Percentiles rank a stretch among this genome's conserved stretches.
phyloP scores from a whole-genome alignment of 2,888 invertebrate species.

The Acronicta alni region DNA sequence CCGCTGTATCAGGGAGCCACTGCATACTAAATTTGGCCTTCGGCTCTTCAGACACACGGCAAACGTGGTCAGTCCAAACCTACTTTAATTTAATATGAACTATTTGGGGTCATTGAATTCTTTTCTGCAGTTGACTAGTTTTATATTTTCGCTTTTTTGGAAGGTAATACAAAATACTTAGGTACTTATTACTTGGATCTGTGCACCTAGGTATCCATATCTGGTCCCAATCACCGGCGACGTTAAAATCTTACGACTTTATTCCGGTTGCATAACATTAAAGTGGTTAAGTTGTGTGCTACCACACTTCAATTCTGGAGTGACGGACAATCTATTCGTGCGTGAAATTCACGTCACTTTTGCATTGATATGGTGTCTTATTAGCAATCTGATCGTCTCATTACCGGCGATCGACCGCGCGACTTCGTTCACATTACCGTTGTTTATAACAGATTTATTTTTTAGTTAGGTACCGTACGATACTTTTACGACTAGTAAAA shows the following conservation, averaged over 20 bases:
- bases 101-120: conserved; percentile 1
- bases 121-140: neutral
- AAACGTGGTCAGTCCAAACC: conserved; percentile 43
- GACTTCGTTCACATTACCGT: too few relatives aligned
- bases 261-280: conserved; percentile 4
- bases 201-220: too few relatives aligned
- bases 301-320: conserved; percentile 16
- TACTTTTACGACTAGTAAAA: too few relatives aligned
- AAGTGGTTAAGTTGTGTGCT: neutral
- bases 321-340: conserved; percentile 31
- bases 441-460: too few relatives aligned
- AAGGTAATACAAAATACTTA: too few relatives aligned
- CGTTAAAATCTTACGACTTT: conserved; percentile 6
- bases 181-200: too few relatives aligned
- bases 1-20: conserved; percentile 45
- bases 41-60: conserved; percentile 46
- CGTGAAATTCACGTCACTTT: conserved; percentile 23
- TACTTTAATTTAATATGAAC: conserved; percentile 28
- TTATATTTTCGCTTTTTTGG: too few relatives aligned
- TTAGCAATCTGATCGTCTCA: too few relatives aligned
- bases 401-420: too few relatives aligned
- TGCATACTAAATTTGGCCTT: conserved; percentile 44
- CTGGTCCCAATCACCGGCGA: conserved; percentile 1
- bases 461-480: too few relatives aligned
- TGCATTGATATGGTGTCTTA: too few relatives aligned